Evolutionary conservation across 2,888 invertebrate species (phyloP).

Genomic region (Drosophila fulvimacula): DNA sequence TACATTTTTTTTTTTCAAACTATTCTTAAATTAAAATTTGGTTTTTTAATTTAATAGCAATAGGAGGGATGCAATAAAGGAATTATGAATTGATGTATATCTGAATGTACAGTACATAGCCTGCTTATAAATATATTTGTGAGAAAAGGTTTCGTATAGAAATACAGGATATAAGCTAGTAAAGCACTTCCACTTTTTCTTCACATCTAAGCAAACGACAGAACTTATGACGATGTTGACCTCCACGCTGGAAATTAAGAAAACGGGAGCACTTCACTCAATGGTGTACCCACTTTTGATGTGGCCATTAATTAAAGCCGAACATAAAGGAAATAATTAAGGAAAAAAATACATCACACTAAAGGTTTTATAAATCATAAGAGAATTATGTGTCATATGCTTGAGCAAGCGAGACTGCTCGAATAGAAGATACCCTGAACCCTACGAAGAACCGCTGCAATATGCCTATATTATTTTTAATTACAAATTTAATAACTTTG

Average conservation of each 20-base stretch:
- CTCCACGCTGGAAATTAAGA: conserved; percentile 40
- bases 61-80: neutral
- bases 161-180: neutral
- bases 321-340: conserved; percentile 75
- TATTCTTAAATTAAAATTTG: conserved; percentile 34
- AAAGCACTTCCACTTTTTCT: neutral
- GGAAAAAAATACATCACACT: conserved; percentile 24
- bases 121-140: too few relatives aligned
- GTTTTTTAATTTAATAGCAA: too few relatives aligned
- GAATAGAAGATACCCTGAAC: too few relatives aligned
- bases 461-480: too few relatives aligned
- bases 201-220: neutral
- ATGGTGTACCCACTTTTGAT: conserved; percentile 38
- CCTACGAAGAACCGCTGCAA: too few relatives aligned
- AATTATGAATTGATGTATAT: too few relatives aligned
- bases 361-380: conserved; percentile 74
- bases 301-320: conserved; percentile 65
- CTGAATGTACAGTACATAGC: too few relatives aligned
- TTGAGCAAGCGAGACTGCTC: too few relatives aligned
- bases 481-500: too few relatives aligned
- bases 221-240: conserved; percentile 47
- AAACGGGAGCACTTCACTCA: conserved; percentile 19
- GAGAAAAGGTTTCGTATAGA: neutral
- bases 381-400: conserved; percentile 78
- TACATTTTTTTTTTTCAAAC: conserved; percentile 28